Evolutionary conservation across 2,888 invertebrate species (phyloP), one percentile per base, ranked within the genome.

Genomic region (Lagria hirta): DNA sequence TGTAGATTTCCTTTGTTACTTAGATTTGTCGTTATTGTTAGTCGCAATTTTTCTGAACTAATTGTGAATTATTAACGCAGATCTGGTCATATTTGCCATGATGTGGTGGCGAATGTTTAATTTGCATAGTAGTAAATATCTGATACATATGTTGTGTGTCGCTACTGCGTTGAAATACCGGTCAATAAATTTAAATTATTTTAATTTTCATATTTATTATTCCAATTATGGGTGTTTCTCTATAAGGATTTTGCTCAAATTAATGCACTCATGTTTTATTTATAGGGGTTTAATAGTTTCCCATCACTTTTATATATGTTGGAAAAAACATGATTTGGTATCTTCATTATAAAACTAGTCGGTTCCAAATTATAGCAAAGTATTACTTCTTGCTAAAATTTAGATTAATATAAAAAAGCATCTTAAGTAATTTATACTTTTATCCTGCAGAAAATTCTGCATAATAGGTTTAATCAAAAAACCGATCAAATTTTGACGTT

Each of bases 81-180:
- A 48, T 52, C 49, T 53, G 32, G 51, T 37, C 44, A 41, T 42
- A 48, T 48, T 45, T 35, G 30, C 44, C 46, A 47, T 49, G 47
- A 42, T 41, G 37, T 43, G 17, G 29, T 26, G 24, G 7, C 20
- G 20, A 38, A 23, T 40, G 51, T 52, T 52, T 54, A 52, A 62
- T 62, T 61, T 62, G 60, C 62, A 58, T 64, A 59, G 62, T 51
- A 52, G 58, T 62, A 61, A 62, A 64, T 64, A 61, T 61, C 48
- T 52, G 53, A 52, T 61, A 61, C 57, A 54, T 57, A 56, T 60
- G 57, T 62, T 54, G 48, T 43, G 57, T 52, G 60, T 62, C 53
- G 63, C 62, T 62, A 61, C 62, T 55, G 55, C 57, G 54, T 56
- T 62, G 60, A 62, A 54, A 57, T 57, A 62, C 52, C 54, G 54